Evolutionary conservation across 2,888 invertebrate genomes (phyloP).

Genomic region (Aelia acuminata): DNA sequence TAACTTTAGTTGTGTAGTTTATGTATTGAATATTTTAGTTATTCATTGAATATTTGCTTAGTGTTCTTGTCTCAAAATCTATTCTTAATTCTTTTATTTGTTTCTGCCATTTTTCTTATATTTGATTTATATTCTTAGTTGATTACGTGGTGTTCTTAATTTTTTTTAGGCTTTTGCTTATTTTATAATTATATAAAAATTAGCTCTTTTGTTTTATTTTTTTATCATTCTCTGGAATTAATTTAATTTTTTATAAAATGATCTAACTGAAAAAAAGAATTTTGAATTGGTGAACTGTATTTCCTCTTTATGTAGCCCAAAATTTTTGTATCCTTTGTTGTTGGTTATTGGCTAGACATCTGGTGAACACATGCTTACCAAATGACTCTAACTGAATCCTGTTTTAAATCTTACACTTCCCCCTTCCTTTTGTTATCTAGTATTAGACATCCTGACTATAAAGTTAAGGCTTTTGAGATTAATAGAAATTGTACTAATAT

Average conservation of each 20-base stretch:
- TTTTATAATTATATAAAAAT: neutral
- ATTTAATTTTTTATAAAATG: too few species aligned
- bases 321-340: neutral
- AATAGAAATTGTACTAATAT: neutral
- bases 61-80: neutral
- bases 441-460: neutral
- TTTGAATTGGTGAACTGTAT: neutral
- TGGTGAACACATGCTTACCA: slow-evolving; percentile 56
- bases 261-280: too few species aligned
- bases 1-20: neutral
- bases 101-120: neutral
- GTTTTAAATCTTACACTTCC: neutral
- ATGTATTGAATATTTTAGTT: too few species aligned
- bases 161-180: neutral
- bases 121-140: neutral
- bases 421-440: neutral
- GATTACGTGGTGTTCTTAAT: neutral
- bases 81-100: neutral
- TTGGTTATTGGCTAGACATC: slow-evolving; percentile 35
- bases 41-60: neutral
- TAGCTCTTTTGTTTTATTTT: neutral
- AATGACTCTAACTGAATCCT: slow-evolving; percentile 42
- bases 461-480: neutral
- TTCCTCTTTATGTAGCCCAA: neutral
- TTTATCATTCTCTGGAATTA: too few species aligned